Evolutionary conservation across 1,140 invertebrate species (phyloP), one percentile per base, ranked within the genome.

Genomic region (Gerris buenoi): DNA sequence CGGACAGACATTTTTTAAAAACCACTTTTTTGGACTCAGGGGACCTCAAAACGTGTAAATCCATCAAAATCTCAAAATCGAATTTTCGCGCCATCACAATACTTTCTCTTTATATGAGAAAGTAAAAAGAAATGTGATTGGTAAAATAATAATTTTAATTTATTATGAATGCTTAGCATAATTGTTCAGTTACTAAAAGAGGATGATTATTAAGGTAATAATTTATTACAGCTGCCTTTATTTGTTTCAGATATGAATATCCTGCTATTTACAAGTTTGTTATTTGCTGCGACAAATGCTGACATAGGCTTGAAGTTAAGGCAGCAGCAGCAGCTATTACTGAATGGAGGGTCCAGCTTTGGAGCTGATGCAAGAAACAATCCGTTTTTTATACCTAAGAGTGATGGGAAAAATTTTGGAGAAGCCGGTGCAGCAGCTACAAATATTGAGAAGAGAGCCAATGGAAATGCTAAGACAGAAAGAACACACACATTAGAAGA

Each of bases 401-500:
- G 59, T 25, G 28, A n/a, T 2, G 59, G 28, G n/a, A n/a, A n/a
- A n/a, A 67, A 63, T 62, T 28, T 67, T 2, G 64, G 58, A 63
- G 59, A 25, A 5, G 1, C 15, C 2, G 28, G 25, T n/a, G 25
- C 61, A 23, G 14, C 58, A 23, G 57, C 64, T 18, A 25, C 26
- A 25, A 26, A 33, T 22, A 26, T 28, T 1, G 59, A 65, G 14
- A n/a, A 26, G 10, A 18, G 23, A 3, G 18, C 10, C 15, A n/a
- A 26, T 14, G 33, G 65, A 2, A n/a, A 29, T 2, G 22, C 1
- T 1, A 25, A 25, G 15, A 59, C 27, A 26, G 67, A 63, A 27
- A 59, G 64, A 27, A 60, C 26, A 3, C 67, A 70, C 23, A 68
- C 65, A 2, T 27, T 70, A 25, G 67, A 70, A 59, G 61, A 65